A percentile compares a stretch with the other conserved stretches of the same genome.
Evolutionary conservation across 2,113 vertebrate species (phyloP).

Genomic region (Dipodomys stephensi): DNA sequence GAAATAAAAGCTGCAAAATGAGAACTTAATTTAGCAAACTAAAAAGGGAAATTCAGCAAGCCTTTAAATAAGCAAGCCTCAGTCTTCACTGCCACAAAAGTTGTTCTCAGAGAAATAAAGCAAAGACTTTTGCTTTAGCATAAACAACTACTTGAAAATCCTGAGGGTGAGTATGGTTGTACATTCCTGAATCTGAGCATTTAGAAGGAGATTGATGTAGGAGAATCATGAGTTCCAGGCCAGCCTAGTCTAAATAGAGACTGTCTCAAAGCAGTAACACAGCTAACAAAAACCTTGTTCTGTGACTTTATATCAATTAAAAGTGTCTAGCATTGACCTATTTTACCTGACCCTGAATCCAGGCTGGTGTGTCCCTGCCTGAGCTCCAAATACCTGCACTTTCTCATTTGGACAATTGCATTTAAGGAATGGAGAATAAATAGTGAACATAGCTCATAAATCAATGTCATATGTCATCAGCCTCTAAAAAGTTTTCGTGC

Average conservation of each 20-base stretch:
- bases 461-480: not conserved
- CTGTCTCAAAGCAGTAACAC: not conserved
- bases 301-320: not conserved
- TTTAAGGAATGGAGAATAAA: not conserved
- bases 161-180: not conserved
- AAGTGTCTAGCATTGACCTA: not conserved
- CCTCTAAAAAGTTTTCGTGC: not conserved
- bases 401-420: not conserved
- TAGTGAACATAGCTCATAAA: not conserved
- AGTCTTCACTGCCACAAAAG: not conserved
- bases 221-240: not conserved
- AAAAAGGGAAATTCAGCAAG: slow-evolving; percentile 63
- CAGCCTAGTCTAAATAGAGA: not conserved
- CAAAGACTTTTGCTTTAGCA: not conserved
- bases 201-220: not conserved
- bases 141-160: not conserved
- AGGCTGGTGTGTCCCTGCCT: not conserved
- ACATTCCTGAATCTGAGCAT: not conserved
- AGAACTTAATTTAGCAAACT: slow-evolving; percentile 70
- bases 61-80: slow-evolving; percentile 25
- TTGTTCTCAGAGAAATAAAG: slow-evolving; percentile 21
- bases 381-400: not conserved
- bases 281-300: not conserved
- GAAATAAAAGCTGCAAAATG: slow-evolving; percentile 65
- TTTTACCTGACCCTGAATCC: not conserved